A percentile compares a stretch with the other conserved stretches of the same genome.
phyloP scores from a whole-genome alignment of 2,797 vertebrate species.

The Todus mexicanus region DNA sequence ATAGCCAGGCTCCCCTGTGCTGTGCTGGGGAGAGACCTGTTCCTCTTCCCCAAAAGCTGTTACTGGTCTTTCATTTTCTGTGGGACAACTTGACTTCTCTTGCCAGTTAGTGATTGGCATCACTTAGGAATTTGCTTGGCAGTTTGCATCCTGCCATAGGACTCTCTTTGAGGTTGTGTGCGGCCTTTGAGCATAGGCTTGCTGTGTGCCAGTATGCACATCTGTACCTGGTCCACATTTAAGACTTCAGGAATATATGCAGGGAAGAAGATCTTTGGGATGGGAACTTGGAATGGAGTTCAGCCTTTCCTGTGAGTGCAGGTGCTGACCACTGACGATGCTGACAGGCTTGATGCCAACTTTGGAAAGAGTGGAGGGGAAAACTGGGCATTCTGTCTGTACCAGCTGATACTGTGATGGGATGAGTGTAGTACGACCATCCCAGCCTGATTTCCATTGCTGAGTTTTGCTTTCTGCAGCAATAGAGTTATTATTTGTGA shows the following conservation, averaged over 20 bases:
- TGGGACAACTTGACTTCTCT: accelerated
- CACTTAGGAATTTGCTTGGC: background rate
- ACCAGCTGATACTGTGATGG: background rate
- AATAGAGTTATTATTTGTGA: accelerated
- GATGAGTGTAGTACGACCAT: background rate
- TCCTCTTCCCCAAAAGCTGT: background rate
- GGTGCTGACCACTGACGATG: background rate
- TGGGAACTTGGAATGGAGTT: background rate
- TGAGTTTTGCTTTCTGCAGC: background rate
- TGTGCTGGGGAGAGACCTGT: background rate
- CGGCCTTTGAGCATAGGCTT: background rate
- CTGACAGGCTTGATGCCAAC: background rate
- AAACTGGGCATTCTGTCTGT: background rate
- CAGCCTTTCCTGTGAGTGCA: background rate
- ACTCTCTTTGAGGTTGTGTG: background rate
- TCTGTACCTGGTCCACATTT: accelerated
- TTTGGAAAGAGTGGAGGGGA: background rate
- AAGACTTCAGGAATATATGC: accelerated
- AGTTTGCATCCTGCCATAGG: background rate
- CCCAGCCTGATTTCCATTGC: background rate
- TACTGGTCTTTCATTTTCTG: accelerated
- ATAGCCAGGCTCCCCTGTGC: background rate
- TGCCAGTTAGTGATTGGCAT: background rate
- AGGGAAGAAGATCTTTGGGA: background rate
- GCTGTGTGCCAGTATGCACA: accelerated